Evolutionary conservation across 2,797 vertebrate species (phyloP), one percentile per base, ranked within the genome.

Genomic region (Scomberomorus guttatus): DNA sequence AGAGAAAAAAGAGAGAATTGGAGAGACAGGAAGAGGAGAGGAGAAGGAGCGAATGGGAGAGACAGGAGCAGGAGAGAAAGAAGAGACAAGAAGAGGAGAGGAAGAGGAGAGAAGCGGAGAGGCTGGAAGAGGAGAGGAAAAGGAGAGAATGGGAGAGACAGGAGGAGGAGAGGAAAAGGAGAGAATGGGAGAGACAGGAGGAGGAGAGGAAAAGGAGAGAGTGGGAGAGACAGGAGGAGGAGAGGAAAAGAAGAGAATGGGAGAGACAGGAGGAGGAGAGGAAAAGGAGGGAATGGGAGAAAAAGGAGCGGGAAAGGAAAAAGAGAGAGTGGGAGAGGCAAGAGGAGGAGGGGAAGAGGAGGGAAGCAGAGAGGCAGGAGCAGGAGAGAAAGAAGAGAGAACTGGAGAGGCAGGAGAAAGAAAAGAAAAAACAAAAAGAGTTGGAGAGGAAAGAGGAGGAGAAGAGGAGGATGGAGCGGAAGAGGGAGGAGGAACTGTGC

Each of bases 41-140:
- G 77, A 88, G 77, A 44, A 77, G 44, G 84, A 89, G 82, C 70
- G 91, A 92, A 54, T 82, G 86, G 84, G 84, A 93, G 77, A 89
- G 65, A 51, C 85, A 79, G 39, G 82, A 87, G 77, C 80, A 86
- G 20, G 94, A 94, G 66, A 89, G 88, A 62, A 90, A 80, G 32
- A 83, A 48, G 72, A 88, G 62, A 42, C 84, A 74, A 71, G 90
- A 90, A 39, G 88, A 92, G 62, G 82, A 90, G 77, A 81, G 75
- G 48, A 82, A 69, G 34, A 88, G 54, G 42, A 77, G 57, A 82
- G 75, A 86, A 69, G 51, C 32, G 1, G 88, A 89, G 73, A 84
- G 69, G 81, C 83, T 80, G 75, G 93, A 32, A 18, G 55, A 65
- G 29, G 82, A 83, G 72, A 74, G 18, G 78, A 81, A 67, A 68